Conservation (phyloP, 2,797 vertebrate genomes). For the Vipera latastei region DNA sequence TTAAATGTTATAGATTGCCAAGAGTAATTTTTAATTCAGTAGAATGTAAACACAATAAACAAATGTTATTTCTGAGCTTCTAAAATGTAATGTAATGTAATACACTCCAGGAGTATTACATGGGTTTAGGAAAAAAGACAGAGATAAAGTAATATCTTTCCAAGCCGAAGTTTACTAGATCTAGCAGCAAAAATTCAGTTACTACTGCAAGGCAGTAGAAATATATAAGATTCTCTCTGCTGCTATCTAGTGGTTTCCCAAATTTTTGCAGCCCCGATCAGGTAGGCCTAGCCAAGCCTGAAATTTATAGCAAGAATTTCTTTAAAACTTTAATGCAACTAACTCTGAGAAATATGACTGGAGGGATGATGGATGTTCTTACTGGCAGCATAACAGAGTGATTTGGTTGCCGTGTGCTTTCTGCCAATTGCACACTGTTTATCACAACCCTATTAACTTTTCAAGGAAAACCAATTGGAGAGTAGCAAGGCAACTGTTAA, state of each 20-base stretch:
- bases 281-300: background rate
- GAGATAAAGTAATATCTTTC: background rate
- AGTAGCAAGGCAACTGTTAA: background rate
- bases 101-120: background rate
- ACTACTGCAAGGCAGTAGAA: background rate
- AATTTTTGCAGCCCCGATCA: background rate
- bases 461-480: background rate
- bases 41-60: background rate
- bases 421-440: background rate
- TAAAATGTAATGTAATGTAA: background rate
- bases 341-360: background rate
- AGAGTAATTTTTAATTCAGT: background rate
- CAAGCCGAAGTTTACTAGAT: background rate
- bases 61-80: background rate
- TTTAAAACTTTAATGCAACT: background rate
- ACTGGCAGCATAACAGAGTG: background rate
- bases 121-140: background rate
- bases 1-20: background rate
- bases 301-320: background rate
- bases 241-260: background rate
- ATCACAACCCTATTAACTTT: background rate
- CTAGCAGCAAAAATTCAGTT: background rate
- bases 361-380: background rate
- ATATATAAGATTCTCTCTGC: background rate
- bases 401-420: background rate